Evolutionary conservation across 2,888 invertebrate species (phyloP).

Genomic region (Tetanocera ferruginea): DNA sequence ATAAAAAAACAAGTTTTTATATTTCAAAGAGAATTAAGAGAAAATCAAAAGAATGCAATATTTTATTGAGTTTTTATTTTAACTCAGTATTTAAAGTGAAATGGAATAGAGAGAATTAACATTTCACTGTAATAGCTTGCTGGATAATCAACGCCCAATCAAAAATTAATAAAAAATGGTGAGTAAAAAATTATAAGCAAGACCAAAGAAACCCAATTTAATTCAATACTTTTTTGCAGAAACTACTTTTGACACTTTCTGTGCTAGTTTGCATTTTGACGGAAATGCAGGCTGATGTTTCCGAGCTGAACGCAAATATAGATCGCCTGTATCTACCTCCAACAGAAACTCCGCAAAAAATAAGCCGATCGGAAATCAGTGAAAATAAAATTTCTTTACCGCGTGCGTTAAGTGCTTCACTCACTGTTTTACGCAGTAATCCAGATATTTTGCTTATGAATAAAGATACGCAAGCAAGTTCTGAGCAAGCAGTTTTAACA

Average conservation of each 20-base stretch:
- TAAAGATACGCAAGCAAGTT: background rate
- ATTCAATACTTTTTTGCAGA: constrained; percentile 21
- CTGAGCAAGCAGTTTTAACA: constrained; percentile 41
- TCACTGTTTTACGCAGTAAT: constrained; percentile 11
- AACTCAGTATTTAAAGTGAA: constrained; percentile 25
- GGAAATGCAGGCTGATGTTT: constrained; percentile 46
- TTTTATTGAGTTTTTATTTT: constrained; percentile 8
- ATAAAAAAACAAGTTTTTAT: background rate
- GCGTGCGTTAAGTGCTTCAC: constrained; percentile 6
- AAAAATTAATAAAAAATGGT: constrained; percentile 6
- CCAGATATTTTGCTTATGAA: background rate
- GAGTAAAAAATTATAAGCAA: background rate
- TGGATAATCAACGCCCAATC: constrained; percentile 11
- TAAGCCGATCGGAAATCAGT: constrained; percentile 48
- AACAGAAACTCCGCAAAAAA: constrained; percentile 57
- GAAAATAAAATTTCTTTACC: constrained; percentile 43
- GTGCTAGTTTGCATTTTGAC: constrained; percentile 45
- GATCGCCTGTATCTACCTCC: constrained; percentile 25
- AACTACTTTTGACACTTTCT: constrained; percentile 11
- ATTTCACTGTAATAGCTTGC: constrained; percentile 8
- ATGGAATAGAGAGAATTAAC: background rate
- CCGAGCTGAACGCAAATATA: constrained; percentile 41
- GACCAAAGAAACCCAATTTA: too few relatives aligned
- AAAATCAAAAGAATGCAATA: background rate
- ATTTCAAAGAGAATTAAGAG: background rate